Conservation (phyloP, 92 coral and sea anemone species). For the Parazoanthus swiftii region DNA sequence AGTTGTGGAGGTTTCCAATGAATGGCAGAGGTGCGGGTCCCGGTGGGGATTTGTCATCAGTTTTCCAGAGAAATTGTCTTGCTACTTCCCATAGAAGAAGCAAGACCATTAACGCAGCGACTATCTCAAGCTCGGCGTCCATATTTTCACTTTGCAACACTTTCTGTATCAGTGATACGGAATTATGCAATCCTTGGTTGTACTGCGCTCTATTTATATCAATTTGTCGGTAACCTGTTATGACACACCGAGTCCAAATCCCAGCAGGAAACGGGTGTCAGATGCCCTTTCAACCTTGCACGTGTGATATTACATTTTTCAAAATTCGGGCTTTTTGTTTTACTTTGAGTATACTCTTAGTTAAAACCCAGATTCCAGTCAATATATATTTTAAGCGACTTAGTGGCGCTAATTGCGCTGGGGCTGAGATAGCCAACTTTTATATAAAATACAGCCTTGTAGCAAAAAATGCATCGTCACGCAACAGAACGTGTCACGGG, state of each 20-base stretch:
- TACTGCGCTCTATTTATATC: neutral
- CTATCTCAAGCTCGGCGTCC: neutral
- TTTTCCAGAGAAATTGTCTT: neutral
- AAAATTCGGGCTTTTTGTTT: too few relatives aligned
- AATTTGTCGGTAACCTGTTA: neutral
- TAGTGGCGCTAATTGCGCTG: too few relatives aligned
- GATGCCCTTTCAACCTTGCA: too few relatives aligned
- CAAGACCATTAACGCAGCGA: neutral
- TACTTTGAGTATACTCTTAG: too few relatives aligned
- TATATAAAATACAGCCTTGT: too few relatives aligned
- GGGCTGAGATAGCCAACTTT: too few relatives aligned
- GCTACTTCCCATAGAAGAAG: conserved; percentile 9
- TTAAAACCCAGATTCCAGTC: too few relatives aligned
- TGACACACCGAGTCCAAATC: neutral
- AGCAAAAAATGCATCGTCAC: too few relatives aligned
- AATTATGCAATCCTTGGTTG: neutral
- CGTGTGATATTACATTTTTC: too few relatives aligned
- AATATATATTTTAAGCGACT: too few relatives aligned
- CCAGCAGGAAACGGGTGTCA: neutral
- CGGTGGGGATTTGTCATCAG: conserved; percentile 41
- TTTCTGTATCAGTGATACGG: neutral
- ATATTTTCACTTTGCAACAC: neutral
- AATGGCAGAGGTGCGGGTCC: conserved; percentile 70
- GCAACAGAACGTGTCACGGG: too few relatives aligned
- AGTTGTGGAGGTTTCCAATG: conserved; percentile 69